Evolutionary conservation across 2,797 vertebrate species (phyloP), one percentile per base, ranked within the genome.

Genomic region (Darevskia mixta): DNA sequence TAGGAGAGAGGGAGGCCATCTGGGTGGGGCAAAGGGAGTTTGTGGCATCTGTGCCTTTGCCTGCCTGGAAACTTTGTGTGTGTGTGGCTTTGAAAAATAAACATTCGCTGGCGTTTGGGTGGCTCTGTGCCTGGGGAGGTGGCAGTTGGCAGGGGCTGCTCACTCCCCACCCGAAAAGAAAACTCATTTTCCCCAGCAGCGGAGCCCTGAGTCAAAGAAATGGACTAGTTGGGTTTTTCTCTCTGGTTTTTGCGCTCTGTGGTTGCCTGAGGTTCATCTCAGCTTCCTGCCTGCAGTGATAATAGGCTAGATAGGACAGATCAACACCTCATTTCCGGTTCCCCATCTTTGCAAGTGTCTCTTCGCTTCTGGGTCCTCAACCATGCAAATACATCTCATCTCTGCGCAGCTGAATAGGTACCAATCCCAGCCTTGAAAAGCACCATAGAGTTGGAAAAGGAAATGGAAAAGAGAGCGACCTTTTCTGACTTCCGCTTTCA

Each of bases 261-360:
- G 55, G 10, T 85, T 64, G 17, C 49, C 13, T 32, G 64, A 4
- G n/a, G 5, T 29, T 45, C 43, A 43, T 10, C 41, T 45, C 43
- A n/a, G 15, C 58, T 67, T 77, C 73, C 73, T 49, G 73, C 61
- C 38, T 35, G 8, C 35, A 38, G n/a, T 1, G 3, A 45, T 61
- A 20, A 66, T 35, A 27, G 20, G 2, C 61, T 23, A 27, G 0
- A 29, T 11, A 61, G 4, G 1, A 61, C 23, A 41, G 0, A 1
- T 25, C 23, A 7, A 15, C 8, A 17, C 64, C 10, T 13, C 6
- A 25, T 23, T 43, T 2, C 11, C 27, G 1, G 0, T 32, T 8
- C 20, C 5, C 58, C 61, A 38, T 5, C n/a, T 66, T 81, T 64
- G 61, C 58, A 64, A 7, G 1, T 5, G 23, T 23, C 23, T 25